Conservation (phyloP, 2,113 vertebrate species). For the Lamprologus speciosus region DNA sequence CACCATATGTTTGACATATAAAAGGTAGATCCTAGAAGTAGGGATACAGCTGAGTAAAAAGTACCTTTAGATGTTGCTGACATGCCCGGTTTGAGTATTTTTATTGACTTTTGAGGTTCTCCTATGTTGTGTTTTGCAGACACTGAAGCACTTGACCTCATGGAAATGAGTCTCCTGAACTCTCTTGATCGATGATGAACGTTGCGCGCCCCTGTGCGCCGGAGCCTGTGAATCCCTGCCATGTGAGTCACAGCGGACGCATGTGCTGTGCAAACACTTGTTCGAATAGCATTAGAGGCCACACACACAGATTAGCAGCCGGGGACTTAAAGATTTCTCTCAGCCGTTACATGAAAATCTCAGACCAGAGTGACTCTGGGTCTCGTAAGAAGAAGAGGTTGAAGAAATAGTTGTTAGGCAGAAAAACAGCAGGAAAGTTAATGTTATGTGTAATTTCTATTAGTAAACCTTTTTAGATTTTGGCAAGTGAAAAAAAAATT, state of each 20-base stretch:
- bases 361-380: background rate
- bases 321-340: background rate
- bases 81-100: accelerated
- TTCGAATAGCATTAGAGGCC: background rate
- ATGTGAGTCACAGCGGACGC: constrained; percentile 34
- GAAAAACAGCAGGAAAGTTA: background rate
- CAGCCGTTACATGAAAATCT: background rate
- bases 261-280: background rate
- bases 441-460: accelerated
- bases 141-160: background rate
- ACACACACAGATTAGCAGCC: constrained; percentile 32
- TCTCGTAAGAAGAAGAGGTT: background rate
- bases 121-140: background rate
- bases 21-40: background rate
- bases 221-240: constrained; percentile 24
- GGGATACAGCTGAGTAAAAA: background rate
- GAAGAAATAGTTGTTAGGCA: background rate
- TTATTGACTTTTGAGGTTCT: background rate
- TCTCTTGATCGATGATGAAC: background rate
- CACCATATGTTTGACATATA: background rate
- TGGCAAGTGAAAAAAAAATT: background rate
- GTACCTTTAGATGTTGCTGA: background rate
- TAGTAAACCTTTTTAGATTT: accelerated
- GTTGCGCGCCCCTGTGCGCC: background rate
- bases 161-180: background rate